phyloP scores from a whole-genome alignment of 2,113 vertebrate species.

The Varanus komodoensis region DNA sequence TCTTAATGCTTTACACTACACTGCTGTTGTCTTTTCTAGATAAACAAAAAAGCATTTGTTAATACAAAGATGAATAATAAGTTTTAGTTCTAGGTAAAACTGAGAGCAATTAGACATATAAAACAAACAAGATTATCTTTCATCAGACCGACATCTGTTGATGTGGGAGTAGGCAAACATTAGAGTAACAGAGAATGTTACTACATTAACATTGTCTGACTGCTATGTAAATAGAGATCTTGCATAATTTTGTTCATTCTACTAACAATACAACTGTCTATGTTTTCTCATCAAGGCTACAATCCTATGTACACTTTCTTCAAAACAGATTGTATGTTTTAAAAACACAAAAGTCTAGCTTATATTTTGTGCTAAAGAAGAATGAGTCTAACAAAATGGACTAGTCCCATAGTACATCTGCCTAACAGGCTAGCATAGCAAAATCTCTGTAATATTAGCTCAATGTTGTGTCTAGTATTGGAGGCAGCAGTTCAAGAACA shows the following conservation, averaged over 20 bases:
- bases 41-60: not conserved
- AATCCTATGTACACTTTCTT: not conserved
- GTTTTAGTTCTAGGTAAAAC: conserved; percentile 8
- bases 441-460: not conserved
- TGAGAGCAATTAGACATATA: conserved; percentile 3
- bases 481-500: not conserved
- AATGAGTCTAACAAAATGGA: conserved; percentile 39
- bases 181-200: not conserved
- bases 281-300: not conserved
- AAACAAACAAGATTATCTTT: conserved; percentile 18
- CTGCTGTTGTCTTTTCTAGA: not conserved
- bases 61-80: not conserved
- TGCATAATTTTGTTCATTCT: not conserved
- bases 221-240: conserved; percentile 1
- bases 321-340: not conserved
- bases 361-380: conserved; percentile 27
- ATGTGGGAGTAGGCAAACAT: not conserved
- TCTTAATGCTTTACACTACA: not conserved
- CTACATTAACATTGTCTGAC: not conserved
- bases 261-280: not conserved
- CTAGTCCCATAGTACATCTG: not conserved
- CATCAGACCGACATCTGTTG: conserved; percentile 4
- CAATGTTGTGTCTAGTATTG: no score
- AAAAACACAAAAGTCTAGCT: not conserved
- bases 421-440: not conserved